These are phyloP conservation scores for Falco concolor DNA, from an alignment of 2,797 vertebrate species.

Conservation along the genomic window DNA sequence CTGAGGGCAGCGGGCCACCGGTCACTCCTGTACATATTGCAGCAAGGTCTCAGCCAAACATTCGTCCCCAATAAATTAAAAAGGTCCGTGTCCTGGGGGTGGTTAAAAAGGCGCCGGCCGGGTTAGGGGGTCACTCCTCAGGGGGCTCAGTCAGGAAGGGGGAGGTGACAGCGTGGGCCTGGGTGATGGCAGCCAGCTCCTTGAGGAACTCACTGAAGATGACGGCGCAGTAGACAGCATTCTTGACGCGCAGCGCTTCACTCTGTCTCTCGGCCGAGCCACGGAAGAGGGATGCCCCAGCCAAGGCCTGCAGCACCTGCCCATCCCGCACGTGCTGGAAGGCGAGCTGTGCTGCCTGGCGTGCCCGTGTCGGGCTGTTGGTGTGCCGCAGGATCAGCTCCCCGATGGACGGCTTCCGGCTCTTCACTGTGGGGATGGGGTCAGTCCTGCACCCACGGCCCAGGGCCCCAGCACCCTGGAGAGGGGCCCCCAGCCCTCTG, in stretches of 20 bases:
- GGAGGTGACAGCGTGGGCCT: conserved; percentile 89
- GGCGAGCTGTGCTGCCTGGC: conserved; percentile 85
- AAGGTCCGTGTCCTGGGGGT: conserved; percentile 61
- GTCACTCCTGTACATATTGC: background rate
- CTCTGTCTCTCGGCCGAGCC: conserved; percentile 82
- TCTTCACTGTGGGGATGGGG: background rate
- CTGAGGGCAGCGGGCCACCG: background rate
- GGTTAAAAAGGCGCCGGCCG: conserved; percentile 45
- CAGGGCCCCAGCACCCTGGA: background rate
- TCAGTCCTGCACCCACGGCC: background rate
- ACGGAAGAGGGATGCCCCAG: conserved; percentile 76
- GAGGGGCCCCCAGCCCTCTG: too few relatives aligned
- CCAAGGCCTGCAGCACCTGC: conserved; percentile 77
- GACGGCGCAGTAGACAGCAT: conserved; percentile 92
- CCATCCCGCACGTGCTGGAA: conserved; percentile 80
- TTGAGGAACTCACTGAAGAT: conserved; percentile 97
- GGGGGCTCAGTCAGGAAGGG: conserved; percentile 82
- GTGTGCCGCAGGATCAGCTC: conserved; percentile 85
- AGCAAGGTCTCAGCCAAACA: background rate
- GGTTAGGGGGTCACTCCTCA: conserved; percentile 72
- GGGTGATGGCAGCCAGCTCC: conserved; percentile 91
- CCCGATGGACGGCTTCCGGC: background rate
- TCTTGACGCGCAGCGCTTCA: conserved; percentile 90
- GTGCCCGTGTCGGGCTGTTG: conserved; percentile 89
- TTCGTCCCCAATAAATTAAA: conserved; percentile 74